Evolutionary conservation across 1,140 invertebrate species (phyloP), one percentile per base, ranked within the genome.

Genomic region (Andricus grossulariae): DNA sequence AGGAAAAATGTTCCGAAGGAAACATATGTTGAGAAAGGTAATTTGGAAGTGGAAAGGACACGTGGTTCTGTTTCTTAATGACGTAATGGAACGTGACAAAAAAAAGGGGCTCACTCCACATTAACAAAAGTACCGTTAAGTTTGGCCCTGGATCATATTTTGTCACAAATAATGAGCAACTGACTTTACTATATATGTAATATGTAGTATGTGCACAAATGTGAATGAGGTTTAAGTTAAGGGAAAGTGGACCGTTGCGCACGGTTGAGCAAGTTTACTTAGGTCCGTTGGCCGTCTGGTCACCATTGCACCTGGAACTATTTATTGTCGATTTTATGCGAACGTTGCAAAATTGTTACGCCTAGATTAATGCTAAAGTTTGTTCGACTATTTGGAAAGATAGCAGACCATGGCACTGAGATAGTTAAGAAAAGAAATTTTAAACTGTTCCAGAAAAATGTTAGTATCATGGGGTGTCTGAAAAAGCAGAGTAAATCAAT

Each of bases 171-270:
- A 60, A 60, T 25, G 25, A 32, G 21, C 21, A 25, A 60, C 21
- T 25, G 15, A 25, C 55, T 25, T 25, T 10, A 39, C 39, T 0
- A 60, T 25, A 25, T 60, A 21, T 60, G 12, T 19, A 60, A 25
- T 60, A 15, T 25, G 25, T 81, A 66, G 77, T 77, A 78, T 82
- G 75, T 80, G 78, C 71, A 72, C 74, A 80, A 85, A 82, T 81
- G 80, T 77, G 81, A 89, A 78, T 79, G 77, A 79, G 74, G 81
- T 84, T 84, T 84, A 74, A 87, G 88, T 84, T 84, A 75, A 87
- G 88, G 88, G 88, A 90, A 90, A 90, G 88, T 89, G 81, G 86
- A 89, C 80, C 86, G 82, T 81, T 83, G 75, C 80, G 80, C 54
- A 80, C 74, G 74, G 83, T 90, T 89, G 84, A 83, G 86, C 83